A percentile compares a stretch with the other conserved stretches of the same genome.
Conservation (phyloP, 2,113 vertebrate genomes). For the Coreoperca whiteheadi region DNA sequence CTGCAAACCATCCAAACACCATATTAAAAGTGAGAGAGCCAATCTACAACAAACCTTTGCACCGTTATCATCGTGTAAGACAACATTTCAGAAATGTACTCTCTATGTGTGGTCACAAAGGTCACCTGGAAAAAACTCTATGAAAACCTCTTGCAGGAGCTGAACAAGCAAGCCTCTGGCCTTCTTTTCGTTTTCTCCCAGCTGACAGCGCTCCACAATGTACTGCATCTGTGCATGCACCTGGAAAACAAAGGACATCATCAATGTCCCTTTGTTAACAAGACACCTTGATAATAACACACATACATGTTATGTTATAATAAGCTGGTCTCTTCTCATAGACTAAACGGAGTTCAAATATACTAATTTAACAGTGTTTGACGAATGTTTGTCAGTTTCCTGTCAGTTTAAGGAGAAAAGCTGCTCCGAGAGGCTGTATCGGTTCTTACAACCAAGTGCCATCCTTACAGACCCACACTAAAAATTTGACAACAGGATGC, state of each 20-base stretch:
- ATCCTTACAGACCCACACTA: background rate
- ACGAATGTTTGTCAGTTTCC: background rate
- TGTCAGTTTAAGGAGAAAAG: background rate
- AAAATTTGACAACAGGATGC: slow-evolving; percentile 22
- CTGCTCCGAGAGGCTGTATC: background rate
- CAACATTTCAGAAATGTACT: background rate
- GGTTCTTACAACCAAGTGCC: background rate
- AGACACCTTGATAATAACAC: background rate
- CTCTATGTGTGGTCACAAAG: background rate
- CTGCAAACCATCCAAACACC: slow-evolving; percentile 68
- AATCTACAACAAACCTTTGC: background rate
- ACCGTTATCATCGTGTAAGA: background rate
- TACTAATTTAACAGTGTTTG: background rate
- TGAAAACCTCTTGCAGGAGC: slow-evolving; percentile 91
- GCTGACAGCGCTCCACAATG: slow-evolving; percentile 86
- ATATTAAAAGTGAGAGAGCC: background rate
- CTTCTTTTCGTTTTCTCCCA: slow-evolving; percentile 87
- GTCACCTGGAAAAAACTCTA: slow-evolving; percentile 92
- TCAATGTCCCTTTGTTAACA: background rate
- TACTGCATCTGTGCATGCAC: slow-evolving; percentile 88
- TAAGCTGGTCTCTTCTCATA: background rate
- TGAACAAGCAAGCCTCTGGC: slow-evolving; percentile 86
- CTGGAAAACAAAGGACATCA: slow-evolving; percentile 62
- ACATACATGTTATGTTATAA: background rate
- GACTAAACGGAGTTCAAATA: background rate